phyloP scores from a whole-genome alignment of 64 coral and sea anemone genomes.

The Astreopora myriophthalma region DNA sequence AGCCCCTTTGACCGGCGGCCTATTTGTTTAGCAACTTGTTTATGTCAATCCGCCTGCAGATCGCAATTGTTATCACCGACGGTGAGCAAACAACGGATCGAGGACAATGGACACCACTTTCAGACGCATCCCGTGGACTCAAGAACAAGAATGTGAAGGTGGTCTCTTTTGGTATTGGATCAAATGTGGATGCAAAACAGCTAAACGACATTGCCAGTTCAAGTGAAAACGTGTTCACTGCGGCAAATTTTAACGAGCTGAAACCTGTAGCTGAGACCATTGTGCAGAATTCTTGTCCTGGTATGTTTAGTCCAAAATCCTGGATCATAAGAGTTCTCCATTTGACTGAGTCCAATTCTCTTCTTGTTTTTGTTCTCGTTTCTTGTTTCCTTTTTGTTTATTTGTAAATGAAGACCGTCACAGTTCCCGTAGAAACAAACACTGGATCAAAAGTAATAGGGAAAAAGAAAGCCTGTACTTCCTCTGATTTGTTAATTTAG shows the following conservation, averaged over 20 bases:
- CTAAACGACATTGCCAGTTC: constrained; percentile 43
- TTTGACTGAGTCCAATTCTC: too few relatives aligned
- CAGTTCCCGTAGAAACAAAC: too few relatives aligned
- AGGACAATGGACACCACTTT: constrained; percentile 10
- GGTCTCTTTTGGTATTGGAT: constrained; percentile 65
- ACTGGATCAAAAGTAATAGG: too few relatives aligned
- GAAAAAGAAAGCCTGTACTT: too few relatives aligned
- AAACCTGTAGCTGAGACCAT: constrained; percentile 29
- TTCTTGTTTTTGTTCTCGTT: too few relatives aligned
- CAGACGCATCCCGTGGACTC: constrained; percentile 28
- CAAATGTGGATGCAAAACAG: constrained; percentile 4
- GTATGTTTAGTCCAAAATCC: not conserved
- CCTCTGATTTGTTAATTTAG: too few relatives aligned
- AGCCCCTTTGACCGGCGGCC: too few relatives aligned
- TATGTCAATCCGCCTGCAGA: too few relatives aligned
- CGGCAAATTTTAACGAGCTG: constrained; percentile 22
- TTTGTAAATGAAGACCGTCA: too few relatives aligned
- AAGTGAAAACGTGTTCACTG: not conserved
- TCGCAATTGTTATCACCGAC: constrained; percentile 71
- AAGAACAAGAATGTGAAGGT: constrained; percentile 43
- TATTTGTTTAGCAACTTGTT: too few relatives aligned
- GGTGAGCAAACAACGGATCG: constrained; percentile 39
- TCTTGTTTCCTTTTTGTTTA: too few relatives aligned
- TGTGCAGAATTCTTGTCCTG: constrained; percentile 45
- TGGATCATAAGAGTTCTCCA: too few relatives aligned